Percentiles rank a stretch among this genome's conserved stretches.
phyloP scores from a whole-genome alignment of 2,113 vertebrate genomes.

The Anolis carolinensis region DNA sequence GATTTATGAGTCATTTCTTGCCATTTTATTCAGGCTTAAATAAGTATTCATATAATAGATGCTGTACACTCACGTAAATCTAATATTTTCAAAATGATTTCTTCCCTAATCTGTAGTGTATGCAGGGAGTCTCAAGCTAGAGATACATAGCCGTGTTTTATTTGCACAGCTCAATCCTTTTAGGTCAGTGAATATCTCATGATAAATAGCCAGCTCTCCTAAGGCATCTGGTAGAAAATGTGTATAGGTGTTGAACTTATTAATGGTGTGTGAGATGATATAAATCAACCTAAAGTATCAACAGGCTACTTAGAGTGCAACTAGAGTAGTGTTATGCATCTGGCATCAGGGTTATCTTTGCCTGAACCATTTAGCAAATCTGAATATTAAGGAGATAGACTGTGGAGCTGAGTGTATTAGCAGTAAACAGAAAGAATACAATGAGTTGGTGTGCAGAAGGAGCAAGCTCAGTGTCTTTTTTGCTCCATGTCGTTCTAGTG shows the following conservation, averaged over 20 bases:
- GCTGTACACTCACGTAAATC: not conserved
- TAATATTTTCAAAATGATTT: not conserved
- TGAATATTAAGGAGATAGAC: not conserved
- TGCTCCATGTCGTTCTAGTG: not conserved
- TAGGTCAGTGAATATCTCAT: conserved; percentile 16
- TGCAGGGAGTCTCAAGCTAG: conserved; percentile 4
- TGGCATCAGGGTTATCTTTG: conserved; percentile 10
- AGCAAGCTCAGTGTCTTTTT: not conserved
- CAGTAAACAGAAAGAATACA: conserved; percentile 5
- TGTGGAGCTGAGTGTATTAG: conserved; percentile 32
- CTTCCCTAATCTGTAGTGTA: not conserved
- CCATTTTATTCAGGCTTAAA: not conserved
- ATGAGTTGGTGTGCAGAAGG: not conserved
- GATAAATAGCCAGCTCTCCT: not conserved
- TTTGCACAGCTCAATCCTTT: not conserved
- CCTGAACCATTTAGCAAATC: conserved; percentile 15
- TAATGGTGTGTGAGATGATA: not conserved
- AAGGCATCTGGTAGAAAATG: not conserved
- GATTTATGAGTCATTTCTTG: not conserved
- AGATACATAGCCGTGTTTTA: not conserved
- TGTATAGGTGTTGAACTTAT: conserved; percentile 20
- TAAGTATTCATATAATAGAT: not conserved
- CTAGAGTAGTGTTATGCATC: conserved; percentile 6
- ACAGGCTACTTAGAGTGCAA: not conserved
- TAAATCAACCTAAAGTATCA: not conserved